Evolutionary conservation across 2,888 invertebrate genomes (phyloP), one percentile per base, ranked within the genome.

Genomic region (Phengaris arion): DNA sequence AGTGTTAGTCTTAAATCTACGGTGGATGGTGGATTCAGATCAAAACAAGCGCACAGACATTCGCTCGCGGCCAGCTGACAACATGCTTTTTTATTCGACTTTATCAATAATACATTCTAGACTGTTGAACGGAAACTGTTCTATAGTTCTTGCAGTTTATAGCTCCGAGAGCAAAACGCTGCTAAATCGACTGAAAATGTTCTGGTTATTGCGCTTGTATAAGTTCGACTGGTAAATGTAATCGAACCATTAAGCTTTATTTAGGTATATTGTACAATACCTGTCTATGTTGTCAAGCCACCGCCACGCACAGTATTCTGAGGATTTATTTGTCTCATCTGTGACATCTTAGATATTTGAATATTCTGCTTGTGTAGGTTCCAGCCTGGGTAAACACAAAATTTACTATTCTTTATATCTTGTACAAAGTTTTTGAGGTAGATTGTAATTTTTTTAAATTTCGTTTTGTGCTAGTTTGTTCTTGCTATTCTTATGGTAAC

Each of bases 271-370:
- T 48, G 6, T 35, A 35, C 55, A 55, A 55, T 8, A 68, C 46
- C 45, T 68, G 45, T 68, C 3, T 2, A 9, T 15, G n/a, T 70
- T 10, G 35, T 64, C 64, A 7, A 64, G 35, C 35, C 35, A 6
- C 70, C 51, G 45, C 48, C 15, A 51, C 69, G 15, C 9, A 15
- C 15, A 70, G n/a, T 51, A 15, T 15, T 51, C 13, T 51, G 70
- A 70, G 15, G 70, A 51, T 70, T 70, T 70, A 70, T 70, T 70
- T 15, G 70, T 48, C 70, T 70, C 70, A 51, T 70, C 51, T 48
- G 48, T 70, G 70, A n/a, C 70, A 70, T 70, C 51, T 64, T 13
- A 45, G 35, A 64, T 64, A 45, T 64, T 64, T 64, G 6, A 45
- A 64, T 64, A 45, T 64, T 64, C 64, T 13, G 22, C 13, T 64